Percentiles rank a stretch among this genome's conserved stretches.
Evolutionary conservation across 1,140 invertebrate genomes (phyloP).

Genomic region (Psix sp.): DNA sequence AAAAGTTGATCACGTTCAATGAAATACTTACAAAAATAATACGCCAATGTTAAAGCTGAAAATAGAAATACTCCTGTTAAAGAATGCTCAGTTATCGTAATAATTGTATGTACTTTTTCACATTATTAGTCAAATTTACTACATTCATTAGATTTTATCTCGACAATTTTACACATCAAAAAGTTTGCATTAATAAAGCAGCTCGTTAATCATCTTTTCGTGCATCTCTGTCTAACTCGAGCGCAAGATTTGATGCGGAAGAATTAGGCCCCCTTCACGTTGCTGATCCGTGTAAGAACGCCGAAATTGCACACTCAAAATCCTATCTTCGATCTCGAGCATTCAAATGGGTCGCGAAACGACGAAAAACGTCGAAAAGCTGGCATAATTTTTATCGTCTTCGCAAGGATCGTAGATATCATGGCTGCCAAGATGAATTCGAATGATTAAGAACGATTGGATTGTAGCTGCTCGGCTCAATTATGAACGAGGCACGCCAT

Average conservation of each 20-base stretch:
- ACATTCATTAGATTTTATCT: conserved; percentile 49
- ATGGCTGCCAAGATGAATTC: conserved; percentile 69
- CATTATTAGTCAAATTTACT: conserved; percentile 58
- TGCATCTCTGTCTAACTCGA: conserved; percentile 12
- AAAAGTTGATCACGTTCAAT: too few species aligned
- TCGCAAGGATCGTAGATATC: conserved; percentile 48
- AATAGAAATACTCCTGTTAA: too few species aligned
- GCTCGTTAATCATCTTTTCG: conserved; percentile 42
- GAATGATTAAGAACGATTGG: conserved; percentile 75
- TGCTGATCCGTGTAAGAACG: conserved; percentile 12
- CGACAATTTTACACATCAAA: conserved; percentile 51
- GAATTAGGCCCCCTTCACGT: conserved; percentile 10
- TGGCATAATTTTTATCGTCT: conserved; percentile 39
- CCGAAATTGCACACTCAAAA: conserved; percentile 32
- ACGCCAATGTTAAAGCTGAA: too few species aligned
- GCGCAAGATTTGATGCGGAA: conserved; percentile 22
- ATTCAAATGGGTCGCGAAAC: conserved; percentile 17
- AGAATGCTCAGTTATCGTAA: too few species aligned
- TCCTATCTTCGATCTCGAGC: conserved; percentile 17
- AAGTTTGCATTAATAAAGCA: conserved; percentile 56
- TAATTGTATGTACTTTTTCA: conserved; percentile 37
- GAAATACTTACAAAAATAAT: too few species aligned
- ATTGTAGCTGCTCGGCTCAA: conserved; percentile 73
- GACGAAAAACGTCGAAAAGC: conserved; percentile 43
- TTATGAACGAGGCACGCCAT: conserved; percentile 73